Conservation (phyloP, 1,140 invertebrate species). For the Ericerus pela region DNA sequence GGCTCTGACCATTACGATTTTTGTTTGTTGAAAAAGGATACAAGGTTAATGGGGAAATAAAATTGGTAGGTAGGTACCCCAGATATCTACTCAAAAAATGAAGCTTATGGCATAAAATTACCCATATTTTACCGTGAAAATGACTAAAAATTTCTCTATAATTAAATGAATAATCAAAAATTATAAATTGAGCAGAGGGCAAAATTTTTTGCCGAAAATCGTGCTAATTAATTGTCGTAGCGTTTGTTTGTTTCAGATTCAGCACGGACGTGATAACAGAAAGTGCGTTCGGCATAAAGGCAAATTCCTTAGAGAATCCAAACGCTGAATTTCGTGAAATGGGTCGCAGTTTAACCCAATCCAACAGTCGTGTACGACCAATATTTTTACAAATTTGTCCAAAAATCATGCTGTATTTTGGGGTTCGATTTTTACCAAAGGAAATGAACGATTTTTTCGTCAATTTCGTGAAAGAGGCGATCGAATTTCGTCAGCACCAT, state of each 20-base stretch:
- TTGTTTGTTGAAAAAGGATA: too few relatives aligned
- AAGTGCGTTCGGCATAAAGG: constrained; percentile 25
- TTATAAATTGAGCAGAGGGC: too few relatives aligned
- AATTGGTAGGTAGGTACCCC: too few relatives aligned
- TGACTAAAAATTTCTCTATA: too few relatives aligned
- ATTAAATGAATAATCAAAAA: too few relatives aligned
- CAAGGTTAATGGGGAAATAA: too few relatives aligned
- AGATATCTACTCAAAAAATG: too few relatives aligned
- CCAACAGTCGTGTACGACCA: constrained; percentile 14
- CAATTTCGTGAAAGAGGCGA: constrained; percentile 21
- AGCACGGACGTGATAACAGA: constrained; percentile 24
- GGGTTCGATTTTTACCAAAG: constrained; percentile 13
- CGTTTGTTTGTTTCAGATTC: constrained; percentile 29
- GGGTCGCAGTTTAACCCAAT: constrained; percentile 23
- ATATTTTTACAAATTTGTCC: constrained; percentile 6
- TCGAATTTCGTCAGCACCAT: constrained; percentile 23
- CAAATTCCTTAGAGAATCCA: constrained; percentile 32
- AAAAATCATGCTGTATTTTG: constrained; percentile 9
- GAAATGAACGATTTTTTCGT: constrained; percentile 26
- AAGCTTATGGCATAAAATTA: too few relatives aligned
- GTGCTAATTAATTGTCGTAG: too few relatives aligned
- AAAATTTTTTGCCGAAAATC: too few relatives aligned
- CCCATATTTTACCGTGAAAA: too few relatives aligned
- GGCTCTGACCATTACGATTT: too few relatives aligned
- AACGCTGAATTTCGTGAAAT: constrained; percentile 36